phyloP scores from a whole-genome alignment of 2,888 invertebrate genomes.

The Papilio protenor region DNA sequence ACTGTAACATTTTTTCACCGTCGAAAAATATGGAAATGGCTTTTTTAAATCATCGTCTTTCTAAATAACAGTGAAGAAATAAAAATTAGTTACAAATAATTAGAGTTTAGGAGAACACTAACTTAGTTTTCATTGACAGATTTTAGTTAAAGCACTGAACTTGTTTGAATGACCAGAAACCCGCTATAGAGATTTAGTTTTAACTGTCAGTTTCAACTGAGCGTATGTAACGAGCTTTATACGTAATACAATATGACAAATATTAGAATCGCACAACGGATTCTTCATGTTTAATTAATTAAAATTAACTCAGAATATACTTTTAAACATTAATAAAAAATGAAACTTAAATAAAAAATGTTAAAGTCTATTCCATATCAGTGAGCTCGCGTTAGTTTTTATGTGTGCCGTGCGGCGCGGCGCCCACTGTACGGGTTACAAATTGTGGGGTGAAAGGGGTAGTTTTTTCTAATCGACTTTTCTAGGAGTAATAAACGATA shows the following conservation, averaged over 20 bases:
- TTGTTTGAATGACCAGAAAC: no score
- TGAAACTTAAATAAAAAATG: not conserved
- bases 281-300: not conserved
- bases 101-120: not conserved
- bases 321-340: not conserved
- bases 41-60: slow-evolving; percentile 41
- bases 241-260: not conserved
- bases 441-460: slow-evolving; percentile 85
- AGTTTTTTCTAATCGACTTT: slow-evolving; percentile 84
- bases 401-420: slow-evolving; percentile 74
- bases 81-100: not conserved
- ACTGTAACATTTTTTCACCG: slow-evolving; percentile 79
- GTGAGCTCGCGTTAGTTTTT: slow-evolving; percentile 66
- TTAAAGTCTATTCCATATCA: slow-evolving; percentile 60
- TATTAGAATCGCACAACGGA: not conserved
- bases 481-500: slow-evolving; percentile 84
- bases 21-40: slow-evolving; percentile 59
- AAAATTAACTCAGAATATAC: not conserved
- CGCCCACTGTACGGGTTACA: slow-evolving; percentile 84
- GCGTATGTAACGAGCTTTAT: no score
- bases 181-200: no score
- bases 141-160: no score
- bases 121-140: not conserved
- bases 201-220: no score
- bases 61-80: not conserved